Percentiles rank a stretch among this genome's conserved stretches.
These are phyloP conservation scores for Callyntrura guangdongensis DNA, from an alignment of 2,888 invertebrate species.

Conservation along the genomic window DNA sequence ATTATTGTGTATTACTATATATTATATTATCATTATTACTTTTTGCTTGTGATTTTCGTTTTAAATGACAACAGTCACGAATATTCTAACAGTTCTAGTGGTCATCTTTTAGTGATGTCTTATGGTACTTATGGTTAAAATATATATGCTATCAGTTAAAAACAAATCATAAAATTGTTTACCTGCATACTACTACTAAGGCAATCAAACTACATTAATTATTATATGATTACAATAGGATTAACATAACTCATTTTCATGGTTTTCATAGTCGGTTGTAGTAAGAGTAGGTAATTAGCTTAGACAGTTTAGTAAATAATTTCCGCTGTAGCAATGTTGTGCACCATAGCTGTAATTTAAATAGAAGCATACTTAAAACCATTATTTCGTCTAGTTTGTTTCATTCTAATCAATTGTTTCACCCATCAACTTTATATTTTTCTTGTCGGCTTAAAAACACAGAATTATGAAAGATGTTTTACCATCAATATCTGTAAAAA, in stretches of 20 bases:
- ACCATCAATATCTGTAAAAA: not conserved
- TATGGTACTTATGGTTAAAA: constrained; percentile 12
- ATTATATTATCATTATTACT: not conserved
- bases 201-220: constrained; percentile 4
- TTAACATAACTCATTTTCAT: not conserved
- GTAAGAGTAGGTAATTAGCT: not conserved
- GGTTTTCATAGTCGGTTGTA: not conserved
- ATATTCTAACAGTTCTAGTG: constrained; percentile 48
- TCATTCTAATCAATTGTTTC: constrained; percentile 7
- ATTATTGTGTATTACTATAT: not conserved
- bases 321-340: not conserved
- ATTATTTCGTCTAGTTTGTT: not conserved
- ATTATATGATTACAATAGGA: constrained; percentile 16
- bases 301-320: too few species aligned
- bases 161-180: constrained; percentile 16
- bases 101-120: constrained; percentile 40
- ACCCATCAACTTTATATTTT: not conserved
- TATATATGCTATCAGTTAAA: not conserved
- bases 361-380: not conserved
- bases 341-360: not conserved
- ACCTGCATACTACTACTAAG: constrained; percentile 29
- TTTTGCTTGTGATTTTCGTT: not conserved
- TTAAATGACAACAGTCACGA: constrained; percentile 20
- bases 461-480: not conserved
- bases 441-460: not conserved